These are phyloP conservation scores for Drosophila kikkawai DNA, from an alignment of 1,140 invertebrate species.

Conservation along the genomic window DNA sequence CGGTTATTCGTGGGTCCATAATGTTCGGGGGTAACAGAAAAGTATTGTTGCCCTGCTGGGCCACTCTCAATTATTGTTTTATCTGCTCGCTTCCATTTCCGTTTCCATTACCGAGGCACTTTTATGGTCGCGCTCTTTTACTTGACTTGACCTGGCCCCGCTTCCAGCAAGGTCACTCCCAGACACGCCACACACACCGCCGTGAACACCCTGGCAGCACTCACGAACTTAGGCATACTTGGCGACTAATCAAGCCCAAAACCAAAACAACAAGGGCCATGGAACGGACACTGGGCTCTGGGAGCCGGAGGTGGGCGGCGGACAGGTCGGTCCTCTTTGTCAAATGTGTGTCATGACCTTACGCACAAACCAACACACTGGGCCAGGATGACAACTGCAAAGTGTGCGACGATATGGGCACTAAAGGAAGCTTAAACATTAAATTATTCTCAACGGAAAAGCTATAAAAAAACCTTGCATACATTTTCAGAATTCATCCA, in stretches of 20 bases:
- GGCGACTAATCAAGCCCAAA: constrained; percentile 54
- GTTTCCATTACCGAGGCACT: constrained; percentile 35
- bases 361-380: constrained; percentile 30
- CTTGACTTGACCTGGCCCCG: constrained; percentile 44
- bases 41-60: background rate
- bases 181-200: background rate
- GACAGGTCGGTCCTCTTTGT: constrained; percentile 45
- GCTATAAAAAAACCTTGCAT: too few relatives aligned
- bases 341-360: constrained; percentile 63
- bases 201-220: background rate
- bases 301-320: background rate
- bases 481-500: too few relatives aligned
- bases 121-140: constrained; percentile 40
- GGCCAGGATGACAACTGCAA: constrained; percentile 10
- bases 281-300: constrained; percentile 33
- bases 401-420: background rate
- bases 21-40: background rate
- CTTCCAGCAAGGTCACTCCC: constrained; percentile 28
- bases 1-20: background rate
- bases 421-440: constrained; percentile 2
- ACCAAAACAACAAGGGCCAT: constrained; percentile 48
- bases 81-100: constrained; percentile 38
- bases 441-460: background rate
- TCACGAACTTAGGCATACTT: constrained; percentile 29
- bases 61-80: constrained; percentile 45